Evolutionary conservation across 2,888 invertebrate species (phyloP).

Genomic region (Dryadula phaetusa): DNA sequence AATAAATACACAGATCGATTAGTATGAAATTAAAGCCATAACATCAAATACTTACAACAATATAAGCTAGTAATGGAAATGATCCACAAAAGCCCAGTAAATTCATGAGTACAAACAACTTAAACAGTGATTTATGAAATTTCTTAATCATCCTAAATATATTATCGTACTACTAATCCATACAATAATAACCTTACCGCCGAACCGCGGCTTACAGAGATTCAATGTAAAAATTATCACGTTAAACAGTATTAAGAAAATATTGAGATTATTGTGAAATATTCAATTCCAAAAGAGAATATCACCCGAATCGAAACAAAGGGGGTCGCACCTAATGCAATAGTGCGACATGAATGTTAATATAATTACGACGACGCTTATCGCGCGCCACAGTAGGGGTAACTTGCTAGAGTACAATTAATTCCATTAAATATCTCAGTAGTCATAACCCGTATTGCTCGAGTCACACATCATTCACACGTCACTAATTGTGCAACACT

Average conservation of each 20-base stretch:
- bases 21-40: conserved; percentile 63
- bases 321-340: conserved; percentile 7
- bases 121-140: conserved; percentile 15
- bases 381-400: conserved; percentile 58
- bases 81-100: conserved; percentile 47
- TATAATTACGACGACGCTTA: conserved; percentile 1
- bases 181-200: conserved; percentile 10
- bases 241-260: conserved; percentile 75
- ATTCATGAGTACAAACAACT: conserved; percentile 46
- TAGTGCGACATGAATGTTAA: conserved; percentile 44
- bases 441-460: conserved; percentile 61
- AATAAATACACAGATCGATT: conserved; percentile 40
- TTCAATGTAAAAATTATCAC: conserved; percentile 52
- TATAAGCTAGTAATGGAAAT: conserved; percentile 43
- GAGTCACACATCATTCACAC: conserved; percentile 52
- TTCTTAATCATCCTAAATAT: conserved; percentile 20
- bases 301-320: conserved; percentile 41
- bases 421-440: conserved; percentile 65
- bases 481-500: conserved; percentile 68
- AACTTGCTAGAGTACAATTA: conserved; percentile 65
- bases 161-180: conserved; percentile 15
- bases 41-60: conserved; percentile 54
- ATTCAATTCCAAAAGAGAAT: conserved; percentile 73
- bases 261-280: conserved; percentile 67
- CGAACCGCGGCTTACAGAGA: conserved; percentile 40